Evolutionary conservation across 2,113 vertebrate species (phyloP).

Genomic region (Setophaga kirtlandii): DNA sequence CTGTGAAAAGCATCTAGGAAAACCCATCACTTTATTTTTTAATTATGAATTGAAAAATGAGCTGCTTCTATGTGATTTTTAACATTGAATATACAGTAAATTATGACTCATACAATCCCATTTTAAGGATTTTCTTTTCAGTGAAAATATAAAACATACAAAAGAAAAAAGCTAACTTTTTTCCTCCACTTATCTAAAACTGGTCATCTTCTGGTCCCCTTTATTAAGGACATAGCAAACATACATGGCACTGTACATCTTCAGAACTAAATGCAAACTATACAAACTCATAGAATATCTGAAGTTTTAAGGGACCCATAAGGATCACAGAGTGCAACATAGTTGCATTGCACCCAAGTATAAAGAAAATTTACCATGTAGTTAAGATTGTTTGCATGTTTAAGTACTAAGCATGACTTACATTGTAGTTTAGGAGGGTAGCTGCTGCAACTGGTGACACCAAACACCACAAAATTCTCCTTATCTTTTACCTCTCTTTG

Average conservation of each 20-base stretch:
- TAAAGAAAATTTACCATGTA: background rate
- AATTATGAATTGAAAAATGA: background rate
- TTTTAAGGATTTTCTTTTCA: background rate
- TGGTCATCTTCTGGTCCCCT: background rate
- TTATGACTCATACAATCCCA: background rate
- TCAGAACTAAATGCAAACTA: background rate
- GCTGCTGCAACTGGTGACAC: background rate
- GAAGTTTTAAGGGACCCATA: background rate
- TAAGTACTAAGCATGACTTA: background rate
- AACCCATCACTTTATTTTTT: background rate
- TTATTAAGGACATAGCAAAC: background rate
- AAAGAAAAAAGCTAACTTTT: background rate
- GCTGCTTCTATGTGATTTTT: background rate
- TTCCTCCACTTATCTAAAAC: background rate
- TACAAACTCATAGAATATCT: background rate
- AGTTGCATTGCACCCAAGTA: background rate
- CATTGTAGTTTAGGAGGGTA: background rate
- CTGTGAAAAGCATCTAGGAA: background rate
- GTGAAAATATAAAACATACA: background rate
- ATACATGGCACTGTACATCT: background rate
- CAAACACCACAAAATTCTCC: background rate
- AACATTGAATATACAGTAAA: background rate
- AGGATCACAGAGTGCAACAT: background rate
- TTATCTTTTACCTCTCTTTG: background rate
- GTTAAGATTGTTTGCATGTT: background rate